Percentiles rank a stretch among this genome's conserved stretches.
Conservation (phyloP, 2,113 vertebrate genomes). For the Haliaeetus leucogaster region DNA sequence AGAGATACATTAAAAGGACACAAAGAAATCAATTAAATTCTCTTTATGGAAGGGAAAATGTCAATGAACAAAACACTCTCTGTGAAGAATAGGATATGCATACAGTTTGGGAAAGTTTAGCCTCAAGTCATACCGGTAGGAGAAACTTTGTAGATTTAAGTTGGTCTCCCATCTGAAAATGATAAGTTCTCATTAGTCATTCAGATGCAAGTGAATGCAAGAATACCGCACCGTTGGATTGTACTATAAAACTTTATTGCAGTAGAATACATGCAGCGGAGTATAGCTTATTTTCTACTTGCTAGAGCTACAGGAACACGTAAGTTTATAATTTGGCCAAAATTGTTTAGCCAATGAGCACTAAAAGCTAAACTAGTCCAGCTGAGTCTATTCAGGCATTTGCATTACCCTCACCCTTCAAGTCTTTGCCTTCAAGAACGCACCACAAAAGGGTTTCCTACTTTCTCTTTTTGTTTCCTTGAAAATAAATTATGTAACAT, state of each 20-base stretch:
- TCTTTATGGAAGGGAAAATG: not conserved
- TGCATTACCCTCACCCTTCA: not conserved
- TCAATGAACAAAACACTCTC: not conserved
- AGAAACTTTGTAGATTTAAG: not conserved
- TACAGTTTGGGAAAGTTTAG: not conserved
- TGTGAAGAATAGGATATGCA: not conserved
- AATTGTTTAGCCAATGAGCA: not conserved
- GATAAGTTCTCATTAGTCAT: not conserved
- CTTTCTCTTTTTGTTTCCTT: not conserved
- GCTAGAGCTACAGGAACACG: not conserved
- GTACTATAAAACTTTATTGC: not conserved
- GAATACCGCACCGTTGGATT: not conserved
- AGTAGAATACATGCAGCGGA: not conserved
- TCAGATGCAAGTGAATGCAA: not conserved
- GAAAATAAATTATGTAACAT: not conserved
- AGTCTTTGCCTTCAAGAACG: not conserved
- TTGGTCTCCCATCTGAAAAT: not conserved
- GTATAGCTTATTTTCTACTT: not conserved
- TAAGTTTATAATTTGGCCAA: not conserved
- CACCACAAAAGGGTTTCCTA: not conserved
- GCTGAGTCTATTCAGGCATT: not conserved
- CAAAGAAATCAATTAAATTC: slow-evolving; percentile 3
- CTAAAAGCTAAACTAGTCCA: not conserved
- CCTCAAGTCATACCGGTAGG: not conserved
- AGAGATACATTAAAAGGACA: not conserved